Base-by-base conservation (phyloP, 2,888 invertebrate genomes). In the Plebejus melissa region DNA sequence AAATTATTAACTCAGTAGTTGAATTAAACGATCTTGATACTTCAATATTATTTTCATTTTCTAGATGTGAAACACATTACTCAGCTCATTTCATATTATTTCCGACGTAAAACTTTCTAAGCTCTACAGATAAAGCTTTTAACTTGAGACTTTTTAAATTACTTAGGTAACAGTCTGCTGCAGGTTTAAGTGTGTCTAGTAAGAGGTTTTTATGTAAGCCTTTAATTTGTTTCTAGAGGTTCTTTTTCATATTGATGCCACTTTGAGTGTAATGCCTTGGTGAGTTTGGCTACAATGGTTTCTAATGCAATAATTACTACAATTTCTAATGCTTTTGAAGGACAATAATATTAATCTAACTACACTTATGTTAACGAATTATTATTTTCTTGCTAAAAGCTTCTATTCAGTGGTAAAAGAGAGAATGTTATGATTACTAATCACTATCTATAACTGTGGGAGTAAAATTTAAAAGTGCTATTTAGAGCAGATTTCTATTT, bases 41-140 rank as follows among this genome's bases (percentile, higher is more conserved):
- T 65, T 65, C 5, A 32, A 60, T 60, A 36, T 13, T 16, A 65
- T 65, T 65, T 16, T 65, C 28, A 28, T 60, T 22, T 60, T 60
- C 60, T 60, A 60, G 60, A 60, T 60, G 28, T 28, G 28, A 60
- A 60, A 60, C 9, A 28, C 60, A 60, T 65, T 65, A 65, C 65
- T 65, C 13, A 36, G 32, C 65, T 65, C 13, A 65, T 32, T 65
- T 65, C 22, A 22, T 65, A 65, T 65, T 32, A 65, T 65, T 32
- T 65, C 32, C 32, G 65, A 46, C 71, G 71, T 28, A 71, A 65
- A 65, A 71, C 46, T 28, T 22, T 22, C 41, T 71, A 71, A 71
- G 50, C 46, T 71, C 46, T 50, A 22, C 71, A 46, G 28, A 71
- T 71, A 71, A 71, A 46, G 71, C 46, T 71, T 71, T 71, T 28